These are phyloP conservation scores for Archocentrus centrarchus DNA, from an alignment of 2,113 vertebrate species.

Conservation along the genomic window DNA sequence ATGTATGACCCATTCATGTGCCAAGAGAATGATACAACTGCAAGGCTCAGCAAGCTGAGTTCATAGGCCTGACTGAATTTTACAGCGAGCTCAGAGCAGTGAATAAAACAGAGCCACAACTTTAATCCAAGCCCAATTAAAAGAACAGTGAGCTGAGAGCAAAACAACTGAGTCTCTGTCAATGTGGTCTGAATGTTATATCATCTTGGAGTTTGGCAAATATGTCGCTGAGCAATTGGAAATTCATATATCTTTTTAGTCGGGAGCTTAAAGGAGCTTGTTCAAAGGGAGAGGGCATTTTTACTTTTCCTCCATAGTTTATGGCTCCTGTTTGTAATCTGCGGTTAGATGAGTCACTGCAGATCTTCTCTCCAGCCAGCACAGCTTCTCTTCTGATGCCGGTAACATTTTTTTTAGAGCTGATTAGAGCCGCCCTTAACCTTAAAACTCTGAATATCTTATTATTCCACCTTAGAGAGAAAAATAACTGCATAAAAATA, in stretches of 20 bases:
- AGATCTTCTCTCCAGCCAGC: background rate
- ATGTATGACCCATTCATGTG: background rate
- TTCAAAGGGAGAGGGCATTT: constrained; percentile 14
- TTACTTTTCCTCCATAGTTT: constrained; percentile 19
- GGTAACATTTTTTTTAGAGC: constrained; percentile 10
- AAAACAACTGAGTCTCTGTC: constrained; percentile 39
- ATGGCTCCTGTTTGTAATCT: constrained; percentile 43
- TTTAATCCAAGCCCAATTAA: constrained; percentile 43
- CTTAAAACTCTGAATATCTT: background rate
- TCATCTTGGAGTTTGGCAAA: constrained; percentile 62
- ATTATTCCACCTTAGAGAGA: background rate
- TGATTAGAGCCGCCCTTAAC: background rate
- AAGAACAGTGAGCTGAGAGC: constrained; percentile 30
- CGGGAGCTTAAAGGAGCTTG: background rate
- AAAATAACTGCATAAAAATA: background rate
- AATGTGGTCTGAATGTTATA: constrained; percentile 42
- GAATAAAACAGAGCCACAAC: background rate
- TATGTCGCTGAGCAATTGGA: constrained; percentile 62
- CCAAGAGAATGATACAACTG: constrained; percentile 56
- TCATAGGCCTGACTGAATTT: constrained; percentile 36
- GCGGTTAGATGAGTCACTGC: background rate
- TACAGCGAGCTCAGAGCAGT: constrained; percentile 54
- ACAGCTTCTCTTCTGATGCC: background rate
- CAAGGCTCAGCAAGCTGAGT: constrained; percentile 21
- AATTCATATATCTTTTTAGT: constrained; percentile 31